Conservation (phyloP, 2,888 invertebrate genomes). For the Plebejus argus region DNA sequence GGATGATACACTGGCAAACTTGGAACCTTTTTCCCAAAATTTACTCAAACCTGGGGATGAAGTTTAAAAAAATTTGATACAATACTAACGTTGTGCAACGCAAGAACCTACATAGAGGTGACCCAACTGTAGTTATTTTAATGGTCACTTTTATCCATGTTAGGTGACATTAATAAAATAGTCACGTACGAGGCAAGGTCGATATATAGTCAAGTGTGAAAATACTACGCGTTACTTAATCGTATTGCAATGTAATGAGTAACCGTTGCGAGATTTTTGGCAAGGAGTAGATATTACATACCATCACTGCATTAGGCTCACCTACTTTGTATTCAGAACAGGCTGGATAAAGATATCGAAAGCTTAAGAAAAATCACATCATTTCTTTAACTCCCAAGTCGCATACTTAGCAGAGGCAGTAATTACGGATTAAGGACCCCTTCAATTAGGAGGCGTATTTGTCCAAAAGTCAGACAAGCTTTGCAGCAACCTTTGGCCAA, state of each 20-base stretch:
- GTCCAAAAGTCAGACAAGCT: neutral
- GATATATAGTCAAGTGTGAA: conserved; percentile 8
- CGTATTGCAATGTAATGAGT: conserved; percentile 6
- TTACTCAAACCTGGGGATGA: no score
- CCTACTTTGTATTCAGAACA: neutral
- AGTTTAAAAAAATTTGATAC: no score
- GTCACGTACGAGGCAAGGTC: conserved; percentile 4
- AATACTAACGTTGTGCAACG: neutral
- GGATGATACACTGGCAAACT: no score
- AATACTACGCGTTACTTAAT: conserved; percentile 15
- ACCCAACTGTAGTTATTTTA: neutral
- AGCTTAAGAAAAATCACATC: neutral
- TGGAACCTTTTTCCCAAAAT: no score
- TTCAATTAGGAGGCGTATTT: neutral
- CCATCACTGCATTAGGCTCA: neutral
- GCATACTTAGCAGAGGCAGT: no score
- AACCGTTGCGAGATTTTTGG: conserved; percentile 14
- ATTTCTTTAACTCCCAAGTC: neutral
- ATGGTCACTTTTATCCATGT: neutral
- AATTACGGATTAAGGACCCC: no score
- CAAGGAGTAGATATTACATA: neutral
- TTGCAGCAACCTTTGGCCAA: neutral
- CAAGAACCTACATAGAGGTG: neutral
- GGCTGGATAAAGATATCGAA: neutral
- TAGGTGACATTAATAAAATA: conserved; percentile 11